phyloP scores from a whole-genome alignment of 2,113 vertebrate genomes.

The Tupaia chinensis region DNA sequence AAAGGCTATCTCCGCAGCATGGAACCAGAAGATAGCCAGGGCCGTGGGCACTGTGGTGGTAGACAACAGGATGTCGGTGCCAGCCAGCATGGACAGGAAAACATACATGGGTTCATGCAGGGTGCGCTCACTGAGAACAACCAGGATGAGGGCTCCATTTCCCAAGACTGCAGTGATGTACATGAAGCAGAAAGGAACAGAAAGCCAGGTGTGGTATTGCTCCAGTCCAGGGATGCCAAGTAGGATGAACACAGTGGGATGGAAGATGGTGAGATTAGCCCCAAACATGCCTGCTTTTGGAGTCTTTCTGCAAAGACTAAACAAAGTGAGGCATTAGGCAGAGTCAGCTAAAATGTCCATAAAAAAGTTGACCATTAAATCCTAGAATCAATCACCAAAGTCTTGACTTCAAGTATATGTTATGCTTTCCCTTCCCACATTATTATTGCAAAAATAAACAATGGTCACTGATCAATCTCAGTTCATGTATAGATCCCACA shows the following conservation, averaged over 20 bases:
- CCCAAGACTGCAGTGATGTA: slow-evolving; percentile 14
- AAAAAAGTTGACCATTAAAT: neutral
- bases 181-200: slow-evolving; percentile 33
- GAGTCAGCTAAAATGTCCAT: neutral
- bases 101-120: slow-evolving; percentile 16
- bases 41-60: neutral
- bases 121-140: neutral
- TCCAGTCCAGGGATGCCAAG: neutral
- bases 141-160: slow-evolving; percentile 28
- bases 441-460: neutral
- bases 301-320: neutral
- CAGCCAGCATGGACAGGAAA: slow-evolving; percentile 56
- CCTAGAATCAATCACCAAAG: neutral
- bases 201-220: neutral
- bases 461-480: neutral
- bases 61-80: slow-evolving; percentile 39
- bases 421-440: neutral
- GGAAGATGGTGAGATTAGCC: slow-evolving; percentile 46
- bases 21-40: slow-evolving; percentile 55
- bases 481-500: neutral
- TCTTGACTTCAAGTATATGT: neutral
- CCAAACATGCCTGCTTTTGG: neutral
- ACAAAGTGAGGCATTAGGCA: neutral
- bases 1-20: neutral
- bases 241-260: neutral